Evolutionary conservation across 2,888 invertebrate species (phyloP).

Genomic region (Melieria crassipennis): DNA sequence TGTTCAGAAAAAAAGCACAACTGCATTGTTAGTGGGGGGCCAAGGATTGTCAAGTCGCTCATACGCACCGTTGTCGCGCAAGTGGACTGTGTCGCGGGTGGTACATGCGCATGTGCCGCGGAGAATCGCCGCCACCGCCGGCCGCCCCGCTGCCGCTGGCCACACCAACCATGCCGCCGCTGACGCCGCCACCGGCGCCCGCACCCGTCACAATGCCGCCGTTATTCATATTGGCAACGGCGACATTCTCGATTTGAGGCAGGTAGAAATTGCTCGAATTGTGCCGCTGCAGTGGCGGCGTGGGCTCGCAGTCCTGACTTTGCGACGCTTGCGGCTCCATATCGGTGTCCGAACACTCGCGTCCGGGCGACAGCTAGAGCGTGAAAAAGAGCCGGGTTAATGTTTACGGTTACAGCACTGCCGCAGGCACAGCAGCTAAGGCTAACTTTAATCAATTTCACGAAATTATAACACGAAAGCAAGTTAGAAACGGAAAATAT

Average conservation of each 20-base stretch:
- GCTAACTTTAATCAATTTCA: too few species aligned
- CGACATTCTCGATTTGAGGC: slow-evolving; percentile 70
- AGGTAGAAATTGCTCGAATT: slow-evolving; percentile 90
- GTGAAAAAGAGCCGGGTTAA: slow-evolving; percentile 13
- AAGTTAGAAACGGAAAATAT: too few species aligned
- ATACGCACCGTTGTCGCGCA: slow-evolving; percentile 74
- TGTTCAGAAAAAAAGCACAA: slow-evolving; percentile 44
- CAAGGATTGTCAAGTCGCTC: too few species aligned
- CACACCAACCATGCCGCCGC: slow-evolving; percentile 37
- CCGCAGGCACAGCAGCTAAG: too few species aligned
- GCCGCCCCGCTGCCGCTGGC: slow-evolving; percentile 41
- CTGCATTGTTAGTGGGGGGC: not conserved
- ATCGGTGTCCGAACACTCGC: slow-evolving; percentile 84
- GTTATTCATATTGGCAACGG: slow-evolving; percentile 45
- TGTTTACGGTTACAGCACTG: too few species aligned
- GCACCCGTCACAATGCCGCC: slow-evolving; percentile 52
- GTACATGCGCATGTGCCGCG: slow-evolving; percentile 67
- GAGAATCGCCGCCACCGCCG: slow-evolving; percentile 66
- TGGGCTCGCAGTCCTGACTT: slow-evolving; percentile 92
- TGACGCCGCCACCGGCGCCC: slow-evolving; percentile 49
- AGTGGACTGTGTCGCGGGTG: slow-evolving; percentile 80
- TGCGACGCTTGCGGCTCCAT: slow-evolving; percentile 89
- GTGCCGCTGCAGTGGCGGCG: slow-evolving; percentile 85
- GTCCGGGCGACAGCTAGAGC: slow-evolving; percentile 80
- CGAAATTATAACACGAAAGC: too few species aligned